Evolutionary conservation across 2,888 invertebrate species (phyloP), one percentile per base, ranked within the genome.

Genomic region (Dicycla oo): DNA sequence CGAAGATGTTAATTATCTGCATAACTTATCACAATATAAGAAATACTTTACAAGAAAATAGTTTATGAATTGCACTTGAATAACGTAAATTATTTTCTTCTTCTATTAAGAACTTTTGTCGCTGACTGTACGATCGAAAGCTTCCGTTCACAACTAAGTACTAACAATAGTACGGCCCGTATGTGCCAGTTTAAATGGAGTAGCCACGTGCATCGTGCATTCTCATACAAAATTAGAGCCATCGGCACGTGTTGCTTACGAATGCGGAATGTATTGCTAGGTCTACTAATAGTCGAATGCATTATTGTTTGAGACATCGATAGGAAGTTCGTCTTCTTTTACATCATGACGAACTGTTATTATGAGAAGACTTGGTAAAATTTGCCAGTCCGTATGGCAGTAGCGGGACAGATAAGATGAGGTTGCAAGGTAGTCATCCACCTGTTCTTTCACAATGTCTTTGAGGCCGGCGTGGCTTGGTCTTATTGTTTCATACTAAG

Each of bases 191-290:
- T 67, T 26, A 26, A 56, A 40, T 64, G 43, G 58, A 56, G 43
- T 68, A 67, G 51, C 66, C 66, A 78, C 73, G 64, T 78, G 74
- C 53, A 57, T 40, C 3, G 58, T 65, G 72, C 54, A 61, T 61
- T 56, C 79, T 26, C 67, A 54, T 63, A 62, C 57, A 58, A 69
- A 65, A 57, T 72, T 77, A 73, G 58, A 67, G 51, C 43, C n/a
- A 53, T 18, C 23, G 75, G 53, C 75, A 77, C 73, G 77, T 78
- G 79, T 67, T 15, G 38, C 49, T 26, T 13, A 26, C 62, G 57
- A 53, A 60, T 53, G 77, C 56, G 49, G 58, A 62, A 58, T 66
- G 58, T 60, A 67, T 63, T 34, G 51, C 71, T 69, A 69, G 54
- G 49, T 60, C 40, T 13, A 57, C 40, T 53, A 66, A 47, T 69